A percentile compares a stretch with the other conserved stretches of the same genome.
phyloP scores from a whole-genome alignment of 2,888 invertebrate species.

The Clanis bilineata region DNA sequence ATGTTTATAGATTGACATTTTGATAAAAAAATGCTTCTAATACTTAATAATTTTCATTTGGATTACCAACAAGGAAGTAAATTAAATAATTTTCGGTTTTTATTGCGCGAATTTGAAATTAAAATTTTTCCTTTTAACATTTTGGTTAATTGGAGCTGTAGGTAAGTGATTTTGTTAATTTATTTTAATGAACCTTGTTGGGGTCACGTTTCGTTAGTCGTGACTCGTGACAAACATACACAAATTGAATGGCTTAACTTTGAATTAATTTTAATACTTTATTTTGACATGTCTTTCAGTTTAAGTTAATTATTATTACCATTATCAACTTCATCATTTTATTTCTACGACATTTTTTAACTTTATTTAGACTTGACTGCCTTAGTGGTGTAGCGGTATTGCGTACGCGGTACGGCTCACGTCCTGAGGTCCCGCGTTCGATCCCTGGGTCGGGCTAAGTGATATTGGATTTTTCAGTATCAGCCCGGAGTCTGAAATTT shows the following conservation, averaged over 20 bases:
- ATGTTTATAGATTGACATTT: conserved; percentile 1
- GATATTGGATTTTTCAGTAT: no score
- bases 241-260: neutral
- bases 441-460: no score
- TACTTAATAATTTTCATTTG: neutral
- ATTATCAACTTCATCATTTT: neutral
- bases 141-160: conserved; percentile 1
- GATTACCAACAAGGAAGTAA: neutral
- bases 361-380: no score
- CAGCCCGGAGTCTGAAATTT: no score
- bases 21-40: neutral
- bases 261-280: neutral
- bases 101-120: conserved; percentile 9
- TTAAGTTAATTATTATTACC: neutral
- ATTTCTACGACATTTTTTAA: no score
- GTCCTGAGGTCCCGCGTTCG: no score
- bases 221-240: neutral
- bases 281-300: neutral
- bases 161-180: conserved; percentile 21
- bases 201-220: neutral
- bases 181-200: conserved; percentile 14
- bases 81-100: conserved; percentile 2
- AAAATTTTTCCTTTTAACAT: neutral
- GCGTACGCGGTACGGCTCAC: no score
- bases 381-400: no score